phyloP scores from a whole-genome alignment of 2,797 vertebrate species.

The Odontamblyopus lacepedii region DNA sequence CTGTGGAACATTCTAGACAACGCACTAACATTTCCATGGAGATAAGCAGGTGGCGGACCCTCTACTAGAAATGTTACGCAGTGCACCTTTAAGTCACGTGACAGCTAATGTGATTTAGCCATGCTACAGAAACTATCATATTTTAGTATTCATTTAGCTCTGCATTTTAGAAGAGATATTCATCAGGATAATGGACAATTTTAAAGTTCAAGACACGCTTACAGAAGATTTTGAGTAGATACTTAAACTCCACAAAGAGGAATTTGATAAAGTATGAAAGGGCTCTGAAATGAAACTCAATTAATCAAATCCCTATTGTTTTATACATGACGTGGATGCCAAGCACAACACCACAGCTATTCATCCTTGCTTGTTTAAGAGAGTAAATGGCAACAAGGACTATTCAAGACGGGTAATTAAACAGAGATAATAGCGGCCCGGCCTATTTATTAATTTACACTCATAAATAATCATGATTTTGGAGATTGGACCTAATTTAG shows the following conservation, averaged over 20 bases:
- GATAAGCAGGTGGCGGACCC: no score
- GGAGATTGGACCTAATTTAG: conserved; percentile 27
- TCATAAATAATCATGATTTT: conserved; percentile 28
- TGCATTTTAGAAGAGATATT: no score
- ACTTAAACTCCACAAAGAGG: neutral
- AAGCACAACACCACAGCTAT: neutral
- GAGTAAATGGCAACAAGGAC: conserved; percentile 1
- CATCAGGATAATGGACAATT: no score
- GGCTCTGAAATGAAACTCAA: neutral
- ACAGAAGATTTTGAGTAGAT: neutral
- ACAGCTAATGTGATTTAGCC: no score
- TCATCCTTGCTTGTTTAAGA: neutral
- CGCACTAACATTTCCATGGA: no score
- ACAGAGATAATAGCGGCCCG: neutral
- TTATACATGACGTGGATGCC: no score
- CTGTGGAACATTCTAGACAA: no score
- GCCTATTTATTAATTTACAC: conserved; percentile 10
- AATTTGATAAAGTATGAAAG: neutral
- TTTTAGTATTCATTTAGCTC: no score
- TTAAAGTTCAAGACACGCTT: no score
- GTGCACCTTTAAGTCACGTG: no score
- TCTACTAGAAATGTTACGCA: no score
- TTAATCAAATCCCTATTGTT: neutral
- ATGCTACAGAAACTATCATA: no score
- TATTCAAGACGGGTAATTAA: conserved; percentile 3